Conservation (phyloP, 1,140 invertebrate species). For the Linepithema humile region DNA sequence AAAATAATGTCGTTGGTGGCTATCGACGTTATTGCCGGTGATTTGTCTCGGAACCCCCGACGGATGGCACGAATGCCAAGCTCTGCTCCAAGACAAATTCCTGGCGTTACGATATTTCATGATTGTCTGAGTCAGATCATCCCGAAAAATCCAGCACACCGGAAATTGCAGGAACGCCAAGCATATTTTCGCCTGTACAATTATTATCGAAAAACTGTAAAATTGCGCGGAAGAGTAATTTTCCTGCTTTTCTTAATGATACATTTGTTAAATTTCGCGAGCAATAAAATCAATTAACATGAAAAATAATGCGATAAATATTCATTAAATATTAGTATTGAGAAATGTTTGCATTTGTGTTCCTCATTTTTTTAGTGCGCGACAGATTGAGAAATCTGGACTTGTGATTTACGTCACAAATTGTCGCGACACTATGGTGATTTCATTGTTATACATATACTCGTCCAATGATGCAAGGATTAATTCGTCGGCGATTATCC, state of each 20-base stretch:
- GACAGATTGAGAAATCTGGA: neutral
- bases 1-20: slow-evolving; percentile 72
- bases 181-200: slow-evolving; percentile 7
- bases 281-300: neutral
- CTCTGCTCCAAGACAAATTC: slow-evolving; percentile 45
- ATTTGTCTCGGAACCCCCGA: slow-evolving; percentile 67
- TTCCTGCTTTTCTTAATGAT: neutral
- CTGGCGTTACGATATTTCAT: slow-evolving; percentile 47
- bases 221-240: neutral
- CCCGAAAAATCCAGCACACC: slow-evolving; percentile 37
- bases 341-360: neutral
- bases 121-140: slow-evolving; percentile 48
- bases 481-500: slow-evolving; percentile 7
- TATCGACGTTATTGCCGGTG: slow-evolving; percentile 73
- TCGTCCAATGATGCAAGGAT: neutral
- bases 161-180: slow-evolving; percentile 14
- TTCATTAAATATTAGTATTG: neutral
- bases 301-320: neutral
- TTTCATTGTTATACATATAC: neutral
- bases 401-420: slow-evolving; percentile 12
- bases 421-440: neutral
- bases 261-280: neutral
- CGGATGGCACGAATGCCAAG: slow-evolving; percentile 1
- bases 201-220: neutral
- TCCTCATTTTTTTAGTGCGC: neutral